A percentile compares a stretch with the other conserved stretches of the same genome.
Evolutionary conservation across 2,797 vertebrate species (phyloP).

Genomic region (Amniataba percoides): DNA sequence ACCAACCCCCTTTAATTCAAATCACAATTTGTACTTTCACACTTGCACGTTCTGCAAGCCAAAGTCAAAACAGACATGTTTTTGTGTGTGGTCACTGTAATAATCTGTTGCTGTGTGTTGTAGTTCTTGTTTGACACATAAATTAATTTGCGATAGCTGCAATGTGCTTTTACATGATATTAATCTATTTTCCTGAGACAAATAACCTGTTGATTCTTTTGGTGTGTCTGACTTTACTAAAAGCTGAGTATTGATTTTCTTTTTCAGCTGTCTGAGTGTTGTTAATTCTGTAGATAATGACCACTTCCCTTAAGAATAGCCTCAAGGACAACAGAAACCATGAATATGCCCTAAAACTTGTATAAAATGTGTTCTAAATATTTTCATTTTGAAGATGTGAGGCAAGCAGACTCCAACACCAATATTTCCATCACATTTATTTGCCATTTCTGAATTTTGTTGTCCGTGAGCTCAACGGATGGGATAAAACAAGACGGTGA

Average conservation of each 20-base stretch:
- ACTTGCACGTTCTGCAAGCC: slow-evolving; percentile 60
- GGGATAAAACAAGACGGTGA: slow-evolving; percentile 75
- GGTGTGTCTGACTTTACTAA: background rate
- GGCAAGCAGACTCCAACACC: background rate
- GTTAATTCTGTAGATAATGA: background rate
- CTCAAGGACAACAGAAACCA: background rate
- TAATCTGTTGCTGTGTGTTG: slow-evolving; percentile 49
- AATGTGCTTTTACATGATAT: slow-evolving; percentile 9
- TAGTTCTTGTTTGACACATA: slow-evolving; percentile 35
- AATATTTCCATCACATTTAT: slow-evolving; percentile 42
- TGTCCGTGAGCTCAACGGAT: slow-evolving; percentile 49
- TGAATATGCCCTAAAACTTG: slow-evolving; percentile 3
- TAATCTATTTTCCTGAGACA: background rate
- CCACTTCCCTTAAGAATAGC: background rate
- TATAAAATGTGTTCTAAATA: background rate
- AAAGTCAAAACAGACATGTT: slow-evolving; percentile 64
- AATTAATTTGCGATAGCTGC: slow-evolving; percentile 19
- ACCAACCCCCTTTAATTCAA: slow-evolving; percentile 83
- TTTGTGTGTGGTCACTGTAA: slow-evolving; percentile 27
- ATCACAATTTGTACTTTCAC: slow-evolving; percentile 93
- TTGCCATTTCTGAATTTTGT: slow-evolving; percentile 54
- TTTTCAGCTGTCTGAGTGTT: background rate
- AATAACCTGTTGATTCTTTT: slow-evolving; percentile 42
- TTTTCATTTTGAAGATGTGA: background rate
- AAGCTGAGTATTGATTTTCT: background rate